A percentile compares a stretch with the other conserved stretches of the same genome.
These are phyloP conservation scores for Gouania willdenowi DNA, from an alignment of 2,797 vertebrate genomes.

Conservation along the genomic window DNA sequence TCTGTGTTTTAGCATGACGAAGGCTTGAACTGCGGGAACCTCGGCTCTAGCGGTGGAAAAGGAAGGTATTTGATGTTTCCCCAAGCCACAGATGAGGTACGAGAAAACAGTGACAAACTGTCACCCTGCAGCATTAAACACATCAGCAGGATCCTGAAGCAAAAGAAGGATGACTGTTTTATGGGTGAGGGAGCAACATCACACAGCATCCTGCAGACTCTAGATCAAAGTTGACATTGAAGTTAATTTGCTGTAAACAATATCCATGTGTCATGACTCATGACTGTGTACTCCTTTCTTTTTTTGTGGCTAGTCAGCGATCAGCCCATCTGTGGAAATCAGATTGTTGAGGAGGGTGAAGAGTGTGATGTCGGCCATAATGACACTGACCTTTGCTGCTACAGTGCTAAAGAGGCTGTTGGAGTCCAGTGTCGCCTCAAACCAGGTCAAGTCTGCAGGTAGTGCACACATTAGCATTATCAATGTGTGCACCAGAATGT, in stretches of 20 bases:
- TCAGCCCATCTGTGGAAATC: constrained; percentile 83
- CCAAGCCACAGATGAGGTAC: constrained; percentile 68
- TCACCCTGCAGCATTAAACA: constrained; percentile 75
- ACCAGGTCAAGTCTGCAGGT: constrained; percentile 78
- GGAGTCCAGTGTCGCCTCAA: constrained; percentile 74
- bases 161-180: constrained; percentile 82
- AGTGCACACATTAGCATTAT: background rate
- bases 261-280: no score
- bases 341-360: constrained; percentile 77
- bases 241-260: constrained; percentile 6
- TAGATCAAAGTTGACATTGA: no score
- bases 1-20: constrained; percentile 75
- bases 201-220: no score
- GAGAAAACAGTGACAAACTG: constrained; percentile 80
- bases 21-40: constrained; percentile 65
- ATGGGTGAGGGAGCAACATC: constrained; percentile 77
- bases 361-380: constrained; percentile 80
- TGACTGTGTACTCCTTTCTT: constrained; percentile 8
- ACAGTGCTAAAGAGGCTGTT: constrained; percentile 56
- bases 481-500: no score
- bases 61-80: constrained; percentile 85
- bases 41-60: constrained; percentile 53
- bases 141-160: constrained; percentile 63
- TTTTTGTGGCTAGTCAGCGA: constrained; percentile 67
- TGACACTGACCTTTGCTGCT: constrained; percentile 74